Evolutionary conservation across 2,888 invertebrate genomes (phyloP).

Genomic region (Dicycla oo): DNA sequence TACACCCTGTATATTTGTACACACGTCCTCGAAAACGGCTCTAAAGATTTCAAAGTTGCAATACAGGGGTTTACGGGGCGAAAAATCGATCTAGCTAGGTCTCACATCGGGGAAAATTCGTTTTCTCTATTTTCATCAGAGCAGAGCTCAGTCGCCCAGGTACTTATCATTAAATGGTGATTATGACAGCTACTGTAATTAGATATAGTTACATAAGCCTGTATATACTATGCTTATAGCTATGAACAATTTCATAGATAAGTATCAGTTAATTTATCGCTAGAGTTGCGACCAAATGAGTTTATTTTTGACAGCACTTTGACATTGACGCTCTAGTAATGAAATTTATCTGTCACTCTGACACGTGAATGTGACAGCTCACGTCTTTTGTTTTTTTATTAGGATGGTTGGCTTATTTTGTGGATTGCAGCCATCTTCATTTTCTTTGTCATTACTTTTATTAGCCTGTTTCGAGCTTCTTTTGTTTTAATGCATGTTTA

Average conservation of each 20-base stretch:
- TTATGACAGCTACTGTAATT: not conserved
- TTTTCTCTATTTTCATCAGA: too few species aligned
- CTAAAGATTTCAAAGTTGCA: too few species aligned
- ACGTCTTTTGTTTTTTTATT: slow-evolving; percentile 16
- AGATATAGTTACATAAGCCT: too few species aligned
- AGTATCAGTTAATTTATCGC: slow-evolving; percentile 15
- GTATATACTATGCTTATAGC: not conserved
- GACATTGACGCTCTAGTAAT: slow-evolving; percentile 28
- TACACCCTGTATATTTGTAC: too few species aligned
- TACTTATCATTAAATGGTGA: slow-evolving; percentile 9
- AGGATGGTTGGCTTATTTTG: not conserved
- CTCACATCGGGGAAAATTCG: too few species aligned
- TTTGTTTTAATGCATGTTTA: not conserved
- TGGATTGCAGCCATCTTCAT: not conserved
- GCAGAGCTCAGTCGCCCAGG: too few species aligned
- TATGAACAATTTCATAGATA: not conserved
- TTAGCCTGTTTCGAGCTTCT: not conserved
- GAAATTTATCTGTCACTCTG: slow-evolving; percentile 29
- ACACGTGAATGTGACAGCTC: slow-evolving; percentile 28
- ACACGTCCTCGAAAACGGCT: too few species aligned
- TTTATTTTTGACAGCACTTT: slow-evolving; percentile 33
- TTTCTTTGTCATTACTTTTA: not conserved
- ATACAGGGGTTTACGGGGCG: too few species aligned
- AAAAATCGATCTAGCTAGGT: too few species aligned
- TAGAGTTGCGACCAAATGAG: not conserved